Base-by-base conservation (phyloP, 2,797 vertebrate species). In the Malacoctenus gilli region DNA sequence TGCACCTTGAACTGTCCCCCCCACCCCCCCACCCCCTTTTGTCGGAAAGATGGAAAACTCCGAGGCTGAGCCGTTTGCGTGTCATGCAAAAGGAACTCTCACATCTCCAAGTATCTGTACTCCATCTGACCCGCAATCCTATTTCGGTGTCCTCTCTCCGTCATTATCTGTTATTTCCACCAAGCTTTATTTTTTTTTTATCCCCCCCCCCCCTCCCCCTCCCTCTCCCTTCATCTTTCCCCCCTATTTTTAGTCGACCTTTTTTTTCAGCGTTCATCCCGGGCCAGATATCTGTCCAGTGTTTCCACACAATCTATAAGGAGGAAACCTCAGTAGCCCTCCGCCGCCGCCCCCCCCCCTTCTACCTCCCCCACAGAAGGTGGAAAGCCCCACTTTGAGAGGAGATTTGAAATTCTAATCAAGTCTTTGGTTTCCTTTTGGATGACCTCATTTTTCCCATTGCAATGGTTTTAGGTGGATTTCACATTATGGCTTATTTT, bases 331-430 rank as follows among this genome's bases (percentile, higher is more conserved):
- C 84, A 78, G 82, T 82, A 85, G 84, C 83, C 69, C 68, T 74
- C 71, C 66, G 62, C 67, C 73, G 79, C 79, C 46, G 37, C 22
- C 38, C 46, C 12, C 31, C 36, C n/a, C 48, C 23, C 34, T 34
- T 20, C 62, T 59, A 34, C 43, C 74, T 72, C 75, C 72, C 71
- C 74, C 76, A 68, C 74, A 81, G 80, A 85, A 91, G 86, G 89
- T 89, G 86, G 89, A 92, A 89, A 91, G 86, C 86, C 89, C 89
- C 90, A 89, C 79, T 89, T 84, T 21, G 76, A 88, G 75, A 55
- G 71, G 77, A 91, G 91, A 92, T 91, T 92, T 92, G 84, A 92
- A 92, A 91, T 92, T 92, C 89, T 93, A 92, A 93, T 93, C 92
- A 92, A 90, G 86, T 87, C 87, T 91, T 91, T 79, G 77, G 87